Percentiles rank a stretch among this genome's conserved stretches.
Conservation (phyloP, 2,113 vertebrate species). For the Eonycteris spelaea region DNA sequence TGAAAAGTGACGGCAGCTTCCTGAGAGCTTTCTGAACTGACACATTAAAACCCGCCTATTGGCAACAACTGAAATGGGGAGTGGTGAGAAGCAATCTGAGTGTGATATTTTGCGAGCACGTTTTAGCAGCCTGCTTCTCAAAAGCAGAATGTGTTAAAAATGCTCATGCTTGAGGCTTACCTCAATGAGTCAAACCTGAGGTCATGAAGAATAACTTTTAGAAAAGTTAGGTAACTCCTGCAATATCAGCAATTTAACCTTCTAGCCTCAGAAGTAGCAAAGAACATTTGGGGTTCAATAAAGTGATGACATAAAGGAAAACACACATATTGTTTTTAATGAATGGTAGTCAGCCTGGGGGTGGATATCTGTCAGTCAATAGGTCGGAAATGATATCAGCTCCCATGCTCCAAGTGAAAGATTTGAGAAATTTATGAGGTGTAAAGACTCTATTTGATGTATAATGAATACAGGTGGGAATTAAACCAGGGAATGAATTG, state of each 20-base stretch:
- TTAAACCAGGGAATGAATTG: background rate
- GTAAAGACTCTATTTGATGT: background rate
- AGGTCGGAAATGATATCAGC: conserved; percentile 20
- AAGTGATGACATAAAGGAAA: conserved; percentile 46
- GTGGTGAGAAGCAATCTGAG: background rate
- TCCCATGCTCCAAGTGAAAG: background rate
- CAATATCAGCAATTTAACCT: conserved; percentile 46
- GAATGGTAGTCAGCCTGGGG: background rate
- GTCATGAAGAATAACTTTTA: conserved; percentile 35
- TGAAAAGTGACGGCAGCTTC: conserved; percentile 37
- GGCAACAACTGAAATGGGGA: background rate
- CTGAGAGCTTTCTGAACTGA: conserved; percentile 27
- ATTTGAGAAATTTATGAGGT: background rate
- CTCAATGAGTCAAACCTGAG: conserved; percentile 20
- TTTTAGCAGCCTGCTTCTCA: background rate
- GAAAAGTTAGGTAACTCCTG: conserved; percentile 43
- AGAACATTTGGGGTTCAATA: background rate
- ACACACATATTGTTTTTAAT: conserved; percentile 34
- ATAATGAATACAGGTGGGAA: conserved; percentile 49
- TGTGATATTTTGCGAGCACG: background rate
- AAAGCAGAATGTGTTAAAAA: background rate
- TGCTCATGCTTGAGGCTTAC: background rate
- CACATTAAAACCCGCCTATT: background rate
- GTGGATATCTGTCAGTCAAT: conserved; percentile 1
- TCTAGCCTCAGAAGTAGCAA: background rate